These are phyloP conservation scores for Castor canadensis DNA, from an alignment of 2,113 vertebrate genomes.

Conservation along the genomic window DNA sequence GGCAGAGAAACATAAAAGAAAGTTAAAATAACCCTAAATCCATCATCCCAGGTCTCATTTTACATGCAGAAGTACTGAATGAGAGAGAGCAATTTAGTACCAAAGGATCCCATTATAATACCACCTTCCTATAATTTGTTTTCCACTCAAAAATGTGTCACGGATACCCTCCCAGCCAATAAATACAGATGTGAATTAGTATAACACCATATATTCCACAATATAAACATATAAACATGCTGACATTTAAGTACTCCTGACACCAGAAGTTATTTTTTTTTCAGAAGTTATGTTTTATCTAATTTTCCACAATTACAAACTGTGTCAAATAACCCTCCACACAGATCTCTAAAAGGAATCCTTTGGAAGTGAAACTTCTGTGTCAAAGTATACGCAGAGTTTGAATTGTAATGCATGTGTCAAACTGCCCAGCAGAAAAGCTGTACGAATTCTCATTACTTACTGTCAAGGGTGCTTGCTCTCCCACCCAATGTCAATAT, in stretches of 20 bases:
- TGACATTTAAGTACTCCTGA: neutral
- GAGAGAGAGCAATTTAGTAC: neutral
- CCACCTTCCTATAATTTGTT: neutral
- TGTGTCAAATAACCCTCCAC: neutral
- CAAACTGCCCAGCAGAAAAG: neutral
- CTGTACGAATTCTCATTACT: neutral
- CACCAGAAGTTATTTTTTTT: neutral
- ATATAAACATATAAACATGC: neutral
- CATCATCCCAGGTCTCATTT: no score
- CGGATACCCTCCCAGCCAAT: neutral
- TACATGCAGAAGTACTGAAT: neutral
- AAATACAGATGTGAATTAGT: neutral
- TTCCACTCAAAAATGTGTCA: neutral
- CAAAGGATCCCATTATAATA: neutral
- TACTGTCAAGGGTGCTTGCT: neutral
- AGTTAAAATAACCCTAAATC: neutral
- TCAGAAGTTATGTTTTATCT: neutral
- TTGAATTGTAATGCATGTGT: neutral
- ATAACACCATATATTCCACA: neutral
- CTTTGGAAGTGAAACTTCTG: neutral
- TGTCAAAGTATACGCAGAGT: constrained; percentile 8
- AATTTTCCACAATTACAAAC: neutral
- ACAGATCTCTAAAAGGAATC: neutral
- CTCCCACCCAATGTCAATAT: constrained; percentile 30
- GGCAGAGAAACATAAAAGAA: neutral